Conservation (phyloP, 2,888 invertebrate species). For the Abscondita cerata region DNA sequence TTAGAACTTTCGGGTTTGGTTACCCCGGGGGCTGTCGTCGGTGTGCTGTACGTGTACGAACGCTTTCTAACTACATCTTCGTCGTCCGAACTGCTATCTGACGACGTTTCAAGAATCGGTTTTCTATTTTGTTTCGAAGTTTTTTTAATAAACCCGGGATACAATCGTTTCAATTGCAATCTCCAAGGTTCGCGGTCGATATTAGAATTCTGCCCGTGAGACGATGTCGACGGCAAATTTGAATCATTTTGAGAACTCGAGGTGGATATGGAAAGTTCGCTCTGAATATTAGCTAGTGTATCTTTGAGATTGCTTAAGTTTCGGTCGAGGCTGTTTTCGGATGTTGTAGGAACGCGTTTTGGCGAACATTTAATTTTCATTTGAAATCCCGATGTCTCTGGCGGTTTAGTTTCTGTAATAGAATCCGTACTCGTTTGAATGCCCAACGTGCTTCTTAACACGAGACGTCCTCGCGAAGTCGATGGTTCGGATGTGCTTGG, state of each 20-base stretch:
- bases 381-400: constrained; percentile 20
- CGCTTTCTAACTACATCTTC: constrained; percentile 28
- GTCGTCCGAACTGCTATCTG: constrained; percentile 51
- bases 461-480: constrained; percentile 14
- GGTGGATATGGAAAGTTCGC: constrained; percentile 15
- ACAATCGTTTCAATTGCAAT: constrained; percentile 39
- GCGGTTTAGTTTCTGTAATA: constrained; percentile 8
- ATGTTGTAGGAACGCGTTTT: constrained; percentile 6
- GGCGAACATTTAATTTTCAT: constrained; percentile 40
- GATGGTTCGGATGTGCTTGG: background rate
- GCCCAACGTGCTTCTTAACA: constrained; percentile 22
- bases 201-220: constrained; percentile 8
- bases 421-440: constrained; percentile 25
- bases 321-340: background rate
- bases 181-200: constrained; percentile 24
- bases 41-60: background rate
- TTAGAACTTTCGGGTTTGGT: background rate
- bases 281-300: constrained; percentile 2
- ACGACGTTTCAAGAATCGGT: constrained; percentile 45
- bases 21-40: background rate
- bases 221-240: constrained; percentile 4
- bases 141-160: constrained; percentile 46
- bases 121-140: constrained; percentile 36
- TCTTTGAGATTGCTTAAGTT: constrained; percentile 1
- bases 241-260: constrained; percentile 9